Conservation (phyloP, 30 jellyfish, hydroid and myxozoan species). For the Chironex yamaguchii region DNA sequence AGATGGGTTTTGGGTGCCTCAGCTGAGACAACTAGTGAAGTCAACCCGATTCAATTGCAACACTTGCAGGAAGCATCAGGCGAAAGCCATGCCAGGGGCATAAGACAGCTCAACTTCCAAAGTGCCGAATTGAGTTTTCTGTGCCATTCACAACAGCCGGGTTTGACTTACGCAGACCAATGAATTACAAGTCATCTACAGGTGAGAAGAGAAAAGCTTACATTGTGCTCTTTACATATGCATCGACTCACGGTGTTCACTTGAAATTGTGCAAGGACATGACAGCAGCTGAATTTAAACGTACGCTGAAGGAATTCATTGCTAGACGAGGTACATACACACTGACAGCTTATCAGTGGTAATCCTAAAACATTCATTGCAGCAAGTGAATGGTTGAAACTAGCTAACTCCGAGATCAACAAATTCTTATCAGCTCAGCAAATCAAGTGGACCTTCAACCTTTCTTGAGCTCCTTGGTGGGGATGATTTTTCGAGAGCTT, state of each 20-base stretch:
- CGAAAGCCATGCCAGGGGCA: slow-evolving; percentile 17
- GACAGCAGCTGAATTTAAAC: slow-evolving; percentile 54
- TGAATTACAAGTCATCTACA: slow-evolving; percentile 49
- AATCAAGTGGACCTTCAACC: slow-evolving; percentile 70
- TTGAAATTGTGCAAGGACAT: slow-evolving; percentile 58
- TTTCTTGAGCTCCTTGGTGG: slow-evolving; percentile 82
- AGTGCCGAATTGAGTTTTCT: slow-evolving; percentile 38
- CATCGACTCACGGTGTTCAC: slow-evolving; percentile 79
- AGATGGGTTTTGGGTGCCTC: slow-evolving; percentile 47
- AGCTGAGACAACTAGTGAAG: slow-evolving; percentile 32
- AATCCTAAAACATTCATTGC: slow-evolving; percentile 69
- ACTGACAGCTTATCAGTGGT: slow-evolving; percentile 69
- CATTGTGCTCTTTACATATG: slow-evolving; percentile 74
- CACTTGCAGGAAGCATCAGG: slow-evolving; percentile 34
- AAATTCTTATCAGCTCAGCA: slow-evolving; percentile 10
- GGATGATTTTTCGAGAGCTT: slow-evolving; percentile 74
- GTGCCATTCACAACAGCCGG: slow-evolving; percentile 77
- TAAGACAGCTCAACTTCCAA: slow-evolving; percentile 29
- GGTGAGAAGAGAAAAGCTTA: slow-evolving; percentile 41
- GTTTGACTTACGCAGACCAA: slow-evolving; percentile 71
- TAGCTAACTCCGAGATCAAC: slow-evolving; percentile 31
- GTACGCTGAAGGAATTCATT: slow-evolving; percentile 58
- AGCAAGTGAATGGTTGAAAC: slow-evolving; percentile 21
- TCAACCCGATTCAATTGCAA: slow-evolving; percentile 27
- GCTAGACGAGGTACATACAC: slow-evolving; percentile 82